These are phyloP conservation scores for Eueides isabella DNA, from an alignment of 1,140 invertebrate species.

Conservation along the genomic window DNA sequence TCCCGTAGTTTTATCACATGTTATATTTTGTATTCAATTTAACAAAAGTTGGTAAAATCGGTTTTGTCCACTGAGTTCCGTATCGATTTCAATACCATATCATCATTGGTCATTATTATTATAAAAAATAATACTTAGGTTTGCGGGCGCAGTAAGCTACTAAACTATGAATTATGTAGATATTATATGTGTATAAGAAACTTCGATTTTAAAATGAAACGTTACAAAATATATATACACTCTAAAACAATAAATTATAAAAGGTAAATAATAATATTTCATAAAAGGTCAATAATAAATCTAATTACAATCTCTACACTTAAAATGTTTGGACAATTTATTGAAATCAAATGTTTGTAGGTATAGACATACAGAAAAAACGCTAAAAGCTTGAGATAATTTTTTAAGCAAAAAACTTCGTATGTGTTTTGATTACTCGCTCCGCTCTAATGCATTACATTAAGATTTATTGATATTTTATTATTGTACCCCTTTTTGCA, in stretches of 20 bases:
- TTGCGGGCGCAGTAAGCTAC: too few species aligned
- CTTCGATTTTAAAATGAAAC: too few species aligned
- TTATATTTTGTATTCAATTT: neutral
- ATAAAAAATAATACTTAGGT: too few species aligned
- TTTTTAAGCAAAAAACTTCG: neutral
- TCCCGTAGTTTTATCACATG: conserved; percentile 11
- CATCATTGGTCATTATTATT: too few species aligned
- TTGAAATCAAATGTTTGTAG: neutral
- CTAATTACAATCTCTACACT: conserved; percentile 4
- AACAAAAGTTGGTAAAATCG: too few species aligned
- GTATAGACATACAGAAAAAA: conserved; percentile 1
- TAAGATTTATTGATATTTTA: neutral
- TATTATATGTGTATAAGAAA: too few species aligned
- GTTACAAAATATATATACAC: too few species aligned
- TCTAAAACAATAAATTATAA: too few species aligned
- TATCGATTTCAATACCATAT: too few species aligned
- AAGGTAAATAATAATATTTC: neutral
- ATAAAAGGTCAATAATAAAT: conserved; percentile 1
- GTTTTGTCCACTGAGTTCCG: too few species aligned
- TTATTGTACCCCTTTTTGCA: neutral
- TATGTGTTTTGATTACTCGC: neutral
- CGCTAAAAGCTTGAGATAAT: neutral
- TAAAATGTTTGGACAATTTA: neutral
- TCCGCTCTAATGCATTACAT: neutral
- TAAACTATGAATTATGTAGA: too few species aligned